Evolutionary conservation across 1,140 invertebrate genomes (phyloP), one percentile per base, ranked within the genome.

Genomic region (Rhopalosiphum maidis): DNA sequence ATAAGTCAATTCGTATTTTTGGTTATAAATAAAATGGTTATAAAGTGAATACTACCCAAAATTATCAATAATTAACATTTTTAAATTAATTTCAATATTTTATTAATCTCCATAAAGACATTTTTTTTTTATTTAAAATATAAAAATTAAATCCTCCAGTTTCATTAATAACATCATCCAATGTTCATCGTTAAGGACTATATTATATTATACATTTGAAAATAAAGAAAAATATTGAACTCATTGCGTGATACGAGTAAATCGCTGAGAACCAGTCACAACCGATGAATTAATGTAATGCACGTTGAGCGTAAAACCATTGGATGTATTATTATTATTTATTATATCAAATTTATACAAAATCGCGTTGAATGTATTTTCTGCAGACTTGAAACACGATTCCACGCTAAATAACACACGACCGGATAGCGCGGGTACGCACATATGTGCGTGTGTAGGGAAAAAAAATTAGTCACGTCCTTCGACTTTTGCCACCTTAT

Each of bases 401-500:
- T 82, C 8, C 18, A 9, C 3, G 46, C 30, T 18, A 48, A 89
- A 51, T 7, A 46, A 87, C 8, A 88, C 46, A 88, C 86, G 46
- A 35, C 86, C 0, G 60, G 41, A 83, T 35, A 22, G 43, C n/a
- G n/a, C 43, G 41, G 4, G 23, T 23, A 23, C 6, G 87, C 25
- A 35, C 90, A 30, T 77, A 25, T 22, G 77, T 77, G 91, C 23
- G 11, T n/a, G n/a, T 48, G 1, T 11, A 46, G 77, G 91, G 90
- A 35, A 25, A 46, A 43, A 68, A 51, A 83, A 21, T 92, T 37
- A 35, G 68, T 83, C 91, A 92, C 91, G 91, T 92, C 43, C 43
- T 92, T 83, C 43, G 77, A 83, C 68, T 83, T 92, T 85, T 83
- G 46, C 46, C 91, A 92, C 43, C 77, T 92, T 23, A n/a, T 30